Base-by-base conservation (phyloP, 2,888 invertebrate species). In the Habrosyne pyritoides region DNA sequence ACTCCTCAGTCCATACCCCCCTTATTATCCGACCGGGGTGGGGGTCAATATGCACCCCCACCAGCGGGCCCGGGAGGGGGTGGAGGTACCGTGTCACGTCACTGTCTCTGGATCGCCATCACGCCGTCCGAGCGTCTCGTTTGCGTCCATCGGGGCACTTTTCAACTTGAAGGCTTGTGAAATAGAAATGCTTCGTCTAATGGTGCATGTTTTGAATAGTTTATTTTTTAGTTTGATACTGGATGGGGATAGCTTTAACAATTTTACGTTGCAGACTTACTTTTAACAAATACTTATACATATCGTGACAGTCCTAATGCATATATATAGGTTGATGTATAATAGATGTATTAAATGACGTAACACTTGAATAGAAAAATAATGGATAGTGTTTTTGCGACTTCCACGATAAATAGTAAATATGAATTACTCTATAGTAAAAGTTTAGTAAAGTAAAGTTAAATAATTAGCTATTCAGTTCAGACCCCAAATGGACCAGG, bases 71-170 rank as follows among this genome's bases (percentile, higher is more conserved):
- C 74, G 69, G 60, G 71, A 55, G 46, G 66, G 63, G 75, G 60
- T 68, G 71, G 70, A 63, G 59, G 68, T 65, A 70, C 75, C 72
- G 72, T 77, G 90, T 91, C 91, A 89, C 91, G 90, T 91, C 91
- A 91, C 89, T 91, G 90, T 91, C 91, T 87, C 83, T 42, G 81
- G 79, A 82, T 85, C 87, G 86, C 86, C 87, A 83, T 86, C 86
- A 86, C 84, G 84, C 77, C 79, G 78, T 70, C 76, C 79, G 71
- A 74, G 77, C 86, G 86, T 87, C 88, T 88, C 88, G 90, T 89
- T 89, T 87, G 83, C 84, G 86, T 87, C 86, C 84, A 82, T 83
- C 82, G 80, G 70, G 79, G 79, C 82, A 84, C 82, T 86, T 84
- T 78, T 81, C 82, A 82, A 83, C 80, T 84, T 86, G 82, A 87